Evolutionary conservation across 1,140 invertebrate genomes (phyloP).

Genomic region (Daktulosphaira vitifoliae): DNA sequence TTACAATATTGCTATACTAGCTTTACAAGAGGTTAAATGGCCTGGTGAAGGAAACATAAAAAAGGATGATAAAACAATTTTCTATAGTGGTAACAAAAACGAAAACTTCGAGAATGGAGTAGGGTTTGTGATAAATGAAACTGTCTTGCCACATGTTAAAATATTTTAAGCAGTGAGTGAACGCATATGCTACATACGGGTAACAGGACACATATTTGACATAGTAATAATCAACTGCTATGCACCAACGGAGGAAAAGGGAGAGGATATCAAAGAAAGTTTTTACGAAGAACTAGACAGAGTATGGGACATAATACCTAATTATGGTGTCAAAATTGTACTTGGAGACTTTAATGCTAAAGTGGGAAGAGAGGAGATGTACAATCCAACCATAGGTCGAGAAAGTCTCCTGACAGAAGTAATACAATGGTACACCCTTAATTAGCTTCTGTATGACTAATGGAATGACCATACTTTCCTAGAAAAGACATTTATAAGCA

Average conservation of each 20-base stretch:
- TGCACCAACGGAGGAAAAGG: neutral
- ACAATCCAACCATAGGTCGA: slow-evolving; percentile 1
- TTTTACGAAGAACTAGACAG: neutral
- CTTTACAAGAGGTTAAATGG: slow-evolving; percentile 6
- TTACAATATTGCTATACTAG: slow-evolving; percentile 9
- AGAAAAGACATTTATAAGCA: neutral
- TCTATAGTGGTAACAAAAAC: neutral
- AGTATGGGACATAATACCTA: neutral
- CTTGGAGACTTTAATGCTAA: slow-evolving; percentile 1
- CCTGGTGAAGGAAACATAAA: neutral
- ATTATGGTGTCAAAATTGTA: neutral
- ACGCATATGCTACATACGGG: neutral
- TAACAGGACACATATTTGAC: neutral
- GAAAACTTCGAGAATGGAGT: slow-evolving; percentile 5
- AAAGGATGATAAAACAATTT: neutral
- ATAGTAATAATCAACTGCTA: neutral
- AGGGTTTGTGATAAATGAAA: slow-evolving; percentile 1
- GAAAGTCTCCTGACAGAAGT: neutral
- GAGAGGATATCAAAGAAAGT: neutral
- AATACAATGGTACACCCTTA: neutral
- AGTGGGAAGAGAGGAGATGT: neutral
- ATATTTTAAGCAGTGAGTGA: neutral
- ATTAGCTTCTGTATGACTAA: slow-evolving; percentile 12
- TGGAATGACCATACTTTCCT: neutral
- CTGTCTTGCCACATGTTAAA: neutral